Evolutionary conservation across 2,113 vertebrate species (phyloP).

Genomic region (Cavia aperea): DNA sequence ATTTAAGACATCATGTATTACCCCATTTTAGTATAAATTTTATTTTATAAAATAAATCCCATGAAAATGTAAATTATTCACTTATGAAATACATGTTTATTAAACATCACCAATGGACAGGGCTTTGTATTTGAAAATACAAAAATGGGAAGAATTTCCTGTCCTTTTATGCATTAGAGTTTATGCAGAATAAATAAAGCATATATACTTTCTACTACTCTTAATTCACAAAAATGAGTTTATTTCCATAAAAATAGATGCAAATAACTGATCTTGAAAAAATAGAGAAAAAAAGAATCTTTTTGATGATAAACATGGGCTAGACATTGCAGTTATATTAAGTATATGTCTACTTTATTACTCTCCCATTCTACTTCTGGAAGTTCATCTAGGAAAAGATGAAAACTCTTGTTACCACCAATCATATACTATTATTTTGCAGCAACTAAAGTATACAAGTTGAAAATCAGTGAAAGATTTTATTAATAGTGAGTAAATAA

Average conservation of each 20-base stretch:
- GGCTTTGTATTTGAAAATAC: not conserved
- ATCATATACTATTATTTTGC: not conserved
- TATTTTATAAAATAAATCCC: not conserved
- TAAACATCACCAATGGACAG: not conserved
- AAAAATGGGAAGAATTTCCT: not conserved
- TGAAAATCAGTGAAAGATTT: not conserved
- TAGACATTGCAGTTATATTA: not conserved
- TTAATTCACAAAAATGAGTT: not conserved
- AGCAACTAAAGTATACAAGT: not conserved
- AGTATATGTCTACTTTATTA: not conserved
- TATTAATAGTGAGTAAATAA: not conserved
- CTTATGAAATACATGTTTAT: not conserved
- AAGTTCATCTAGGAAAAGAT: not conserved
- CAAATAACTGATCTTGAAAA: not conserved
- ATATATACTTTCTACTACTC: not conserved
- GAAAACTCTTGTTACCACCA: not conserved
- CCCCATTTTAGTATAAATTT: not conserved
- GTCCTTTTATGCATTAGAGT: not conserved
- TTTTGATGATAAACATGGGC: not conserved
- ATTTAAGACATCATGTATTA: not conserved
- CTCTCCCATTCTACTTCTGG: fast-evolving
- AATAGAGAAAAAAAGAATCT: fast-evolving
- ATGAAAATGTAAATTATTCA: not conserved
- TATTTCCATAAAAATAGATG: not conserved
- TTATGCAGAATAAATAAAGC: not conserved